Evolutionary conservation across 30 jellyfish, hydroid and myxozoan genomes (phyloP), one percentile per base, ranked within the genome.

Genomic region (Clytia hemisphaerica): DNA sequence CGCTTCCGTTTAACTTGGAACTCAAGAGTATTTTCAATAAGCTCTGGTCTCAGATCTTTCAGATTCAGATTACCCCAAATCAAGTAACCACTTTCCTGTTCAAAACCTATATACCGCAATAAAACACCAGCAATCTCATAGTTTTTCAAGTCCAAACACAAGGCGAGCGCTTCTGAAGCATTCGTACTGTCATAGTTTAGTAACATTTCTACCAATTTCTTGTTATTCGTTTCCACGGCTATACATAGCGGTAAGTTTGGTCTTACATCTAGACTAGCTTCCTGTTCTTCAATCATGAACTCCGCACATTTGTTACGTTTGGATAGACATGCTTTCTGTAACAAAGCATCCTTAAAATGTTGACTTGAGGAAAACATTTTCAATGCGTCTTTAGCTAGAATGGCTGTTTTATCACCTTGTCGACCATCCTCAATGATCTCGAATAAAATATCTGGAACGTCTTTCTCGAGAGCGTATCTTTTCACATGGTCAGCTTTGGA

Each of bases 1-100:
- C n/a, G n/a, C n/a, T n/a, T n/a, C n/a, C n/a, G n/a, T n/a, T n/a
- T n/a, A n/a, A n/a, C n/a, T n/a, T n/a, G n/a, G n/a, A n/a, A n/a
- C n/a, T n/a, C n/a, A n/a, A n/a, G n/a, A n/a, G n/a, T n/a, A n/a
- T n/a, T n/a, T n/a, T n/a, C n/a, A n/a, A n/a, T n/a, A n/a, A 68
- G 62, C 26, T 71, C 94, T 30, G 66, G 51, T 32, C 18, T 48
- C 45, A 86, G 76, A 6, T 63, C 83, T 3, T 65, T 18, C 2
- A 89, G 53, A 32, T 75, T 71, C 83, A 89, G 35, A 36, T 73
- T 90, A 15, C 95, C 79, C 98, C 98, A 89, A 0, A 92, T 88
- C 62, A 89, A 40, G 16, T 70, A 67, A 32, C 85, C 90, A 24
- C 79, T 73, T 60, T 74, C 83, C 47, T 72, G 15, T 37, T 89